phyloP scores from a whole-genome alignment of 2,888 invertebrate species.

The Lasioglossum villosulum region DNA sequence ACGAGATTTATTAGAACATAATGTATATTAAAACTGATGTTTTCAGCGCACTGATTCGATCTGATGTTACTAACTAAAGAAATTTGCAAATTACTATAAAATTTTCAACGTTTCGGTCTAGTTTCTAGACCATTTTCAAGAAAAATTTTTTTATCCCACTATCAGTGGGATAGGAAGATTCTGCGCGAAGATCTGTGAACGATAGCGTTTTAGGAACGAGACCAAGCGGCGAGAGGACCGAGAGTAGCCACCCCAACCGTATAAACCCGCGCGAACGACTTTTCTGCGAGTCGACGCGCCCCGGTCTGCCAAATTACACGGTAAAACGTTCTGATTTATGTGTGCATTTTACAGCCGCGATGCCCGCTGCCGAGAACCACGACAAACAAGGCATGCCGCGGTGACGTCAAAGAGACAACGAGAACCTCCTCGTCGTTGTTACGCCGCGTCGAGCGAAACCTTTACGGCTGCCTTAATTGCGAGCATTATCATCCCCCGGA shows the following conservation, averaged over 20 bases:
- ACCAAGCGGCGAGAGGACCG: not conserved
- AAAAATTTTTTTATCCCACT: too few species aligned
- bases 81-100: too few species aligned
- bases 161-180: not conserved
- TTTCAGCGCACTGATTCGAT: too few species aligned
- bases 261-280: constrained; percentile 47
- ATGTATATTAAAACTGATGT: too few species aligned
- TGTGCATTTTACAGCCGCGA: constrained; percentile 72
- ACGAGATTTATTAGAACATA: too few species aligned
- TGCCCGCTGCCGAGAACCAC: constrained; percentile 48
- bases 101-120: too few species aligned
- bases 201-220: not conserved
- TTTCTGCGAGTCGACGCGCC: constrained; percentile 49
- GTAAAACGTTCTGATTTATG: constrained; percentile 83
- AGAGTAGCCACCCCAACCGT: not conserved
- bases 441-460: constrained; percentile 13
- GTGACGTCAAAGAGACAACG: constrained; percentile 60
- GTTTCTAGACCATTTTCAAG: too few species aligned
- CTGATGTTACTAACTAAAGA: too few species aligned
- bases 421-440: constrained; percentile 45
- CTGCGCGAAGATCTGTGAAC: not conserved
- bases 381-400: constrained; percentile 62
- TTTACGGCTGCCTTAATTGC: constrained; percentile 78
- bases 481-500: constrained; percentile 74
- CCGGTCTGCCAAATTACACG: constrained; percentile 78